Conservation (phyloP, 2,113 vertebrate species). For the Corvus moneduloides region DNA sequence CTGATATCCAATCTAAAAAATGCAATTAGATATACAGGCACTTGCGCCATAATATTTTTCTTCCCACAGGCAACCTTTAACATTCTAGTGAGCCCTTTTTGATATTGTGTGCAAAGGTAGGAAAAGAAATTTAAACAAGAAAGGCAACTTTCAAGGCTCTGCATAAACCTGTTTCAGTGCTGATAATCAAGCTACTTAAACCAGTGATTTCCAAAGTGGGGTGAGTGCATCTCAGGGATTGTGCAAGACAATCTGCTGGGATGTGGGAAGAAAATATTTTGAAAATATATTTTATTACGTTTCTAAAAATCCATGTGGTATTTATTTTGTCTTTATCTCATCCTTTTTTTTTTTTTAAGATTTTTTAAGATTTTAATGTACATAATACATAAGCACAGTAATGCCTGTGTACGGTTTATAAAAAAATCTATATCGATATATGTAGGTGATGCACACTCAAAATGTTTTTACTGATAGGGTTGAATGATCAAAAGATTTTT, state of each 20-base stretch:
- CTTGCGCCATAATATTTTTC: not conserved
- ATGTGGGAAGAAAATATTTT: not conserved
- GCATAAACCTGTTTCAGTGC: not conserved
- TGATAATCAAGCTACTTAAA: not conserved
- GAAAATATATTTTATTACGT: not conserved
- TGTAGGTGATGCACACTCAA: too few relatives aligned
- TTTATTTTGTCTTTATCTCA: not conserved
- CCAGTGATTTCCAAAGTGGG: not conserved
- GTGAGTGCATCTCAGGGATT: rapidly evolving
- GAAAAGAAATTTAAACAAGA: not conserved
- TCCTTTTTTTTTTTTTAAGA: not conserved
- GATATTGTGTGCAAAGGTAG: not conserved
- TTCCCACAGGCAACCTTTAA: not conserved
- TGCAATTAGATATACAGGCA: rapidly evolving
- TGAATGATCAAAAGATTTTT: not conserved
- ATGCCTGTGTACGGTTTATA: not conserved
- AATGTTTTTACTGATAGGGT: not conserved
- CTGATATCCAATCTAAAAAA: not conserved
- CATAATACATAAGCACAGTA: not conserved
- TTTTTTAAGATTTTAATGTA: not conserved
- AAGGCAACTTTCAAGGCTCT: not conserved
- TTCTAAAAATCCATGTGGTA: not conserved
- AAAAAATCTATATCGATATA: not conserved
- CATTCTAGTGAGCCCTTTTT: not conserved
- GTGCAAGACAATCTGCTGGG: not conserved